Evolutionary conservation across 2,888 invertebrate species (phyloP).

Genomic region (Choristoneura rosaceana): DNA sequence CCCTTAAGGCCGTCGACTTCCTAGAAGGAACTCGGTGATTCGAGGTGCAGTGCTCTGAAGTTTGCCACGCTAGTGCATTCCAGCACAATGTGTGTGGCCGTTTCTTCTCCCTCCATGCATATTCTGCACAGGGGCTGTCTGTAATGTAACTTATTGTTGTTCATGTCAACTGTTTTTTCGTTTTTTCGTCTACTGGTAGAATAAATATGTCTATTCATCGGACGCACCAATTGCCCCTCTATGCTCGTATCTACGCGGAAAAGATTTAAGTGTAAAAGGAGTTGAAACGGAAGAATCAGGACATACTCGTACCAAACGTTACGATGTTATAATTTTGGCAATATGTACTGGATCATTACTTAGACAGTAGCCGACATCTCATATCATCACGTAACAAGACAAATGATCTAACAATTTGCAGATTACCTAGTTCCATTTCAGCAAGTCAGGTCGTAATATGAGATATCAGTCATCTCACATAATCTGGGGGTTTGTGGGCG

Average conservation of each 20-base stretch:
- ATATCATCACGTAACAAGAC: background rate
- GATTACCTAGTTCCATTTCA: conserved; percentile 12
- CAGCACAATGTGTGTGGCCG: too few species aligned
- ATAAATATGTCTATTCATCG: too few species aligned
- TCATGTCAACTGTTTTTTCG: too few species aligned
- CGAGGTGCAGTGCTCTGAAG: too few species aligned
- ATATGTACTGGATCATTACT: background rate
- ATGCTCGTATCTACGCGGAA: too few species aligned
- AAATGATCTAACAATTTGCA: conserved; percentile 13
- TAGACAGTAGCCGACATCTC: background rate
- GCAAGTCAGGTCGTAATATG: conserved; percentile 27
- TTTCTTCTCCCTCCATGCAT: too few species aligned
- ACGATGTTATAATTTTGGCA: background rate
- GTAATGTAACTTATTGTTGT: too few species aligned
- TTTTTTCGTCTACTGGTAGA: too few species aligned
- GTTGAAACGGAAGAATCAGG: background rate
- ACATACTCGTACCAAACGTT: background rate
- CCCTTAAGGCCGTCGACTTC: too few species aligned
- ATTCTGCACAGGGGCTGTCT: too few species aligned
- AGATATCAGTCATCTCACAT: conserved; percentile 28
- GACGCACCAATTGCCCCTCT: background rate
- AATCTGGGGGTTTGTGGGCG: background rate
- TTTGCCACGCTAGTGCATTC: too few species aligned
- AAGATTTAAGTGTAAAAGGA: background rate
- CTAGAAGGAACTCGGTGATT: too few species aligned